Conservation (phyloP, 2,113 vertebrate genomes). For the Psophia crepitans region DNA sequence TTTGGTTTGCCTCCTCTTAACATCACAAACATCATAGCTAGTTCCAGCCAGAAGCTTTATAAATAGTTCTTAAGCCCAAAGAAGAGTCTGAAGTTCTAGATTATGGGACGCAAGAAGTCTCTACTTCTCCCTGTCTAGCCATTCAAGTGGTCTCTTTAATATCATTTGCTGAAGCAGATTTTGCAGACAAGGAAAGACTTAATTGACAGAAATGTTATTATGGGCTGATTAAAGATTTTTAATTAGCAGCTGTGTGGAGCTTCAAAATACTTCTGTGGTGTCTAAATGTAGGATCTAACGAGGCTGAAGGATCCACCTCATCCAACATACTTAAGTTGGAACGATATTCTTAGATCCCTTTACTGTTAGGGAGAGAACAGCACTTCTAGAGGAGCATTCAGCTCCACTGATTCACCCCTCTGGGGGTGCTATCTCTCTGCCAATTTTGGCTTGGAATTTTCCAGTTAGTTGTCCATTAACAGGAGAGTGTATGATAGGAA, state of each 20-base stretch:
- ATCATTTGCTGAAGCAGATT: not conserved
- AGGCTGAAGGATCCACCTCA: not conserved
- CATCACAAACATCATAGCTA: fast-evolving
- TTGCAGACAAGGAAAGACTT: not conserved
- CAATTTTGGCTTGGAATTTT: not conserved
- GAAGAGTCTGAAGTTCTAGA: not conserved
- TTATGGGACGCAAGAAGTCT: not conserved
- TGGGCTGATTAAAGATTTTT: not conserved
- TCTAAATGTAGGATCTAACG: not conserved
- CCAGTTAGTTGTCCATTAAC: not conserved
- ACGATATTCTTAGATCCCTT: not conserved
- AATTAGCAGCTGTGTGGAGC: not conserved
- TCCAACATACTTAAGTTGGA: not conserved
- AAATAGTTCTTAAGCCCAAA: not conserved
- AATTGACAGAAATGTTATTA: not conserved
- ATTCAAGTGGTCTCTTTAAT: not conserved
- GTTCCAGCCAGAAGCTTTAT: not conserved
- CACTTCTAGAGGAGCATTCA: not conserved
- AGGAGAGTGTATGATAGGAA: not conserved
- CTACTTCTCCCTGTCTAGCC: not conserved
- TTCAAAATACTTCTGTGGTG: not conserved
- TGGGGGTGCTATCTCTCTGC: not conserved
- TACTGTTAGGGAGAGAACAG: not conserved
- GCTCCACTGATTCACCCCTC: not conserved
- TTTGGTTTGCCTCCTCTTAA: not conserved